Evolutionary conservation across 2,888 invertebrate genomes (phyloP), one percentile per base, ranked within the genome.

Genomic region (Matsumyia berberina): DNA sequence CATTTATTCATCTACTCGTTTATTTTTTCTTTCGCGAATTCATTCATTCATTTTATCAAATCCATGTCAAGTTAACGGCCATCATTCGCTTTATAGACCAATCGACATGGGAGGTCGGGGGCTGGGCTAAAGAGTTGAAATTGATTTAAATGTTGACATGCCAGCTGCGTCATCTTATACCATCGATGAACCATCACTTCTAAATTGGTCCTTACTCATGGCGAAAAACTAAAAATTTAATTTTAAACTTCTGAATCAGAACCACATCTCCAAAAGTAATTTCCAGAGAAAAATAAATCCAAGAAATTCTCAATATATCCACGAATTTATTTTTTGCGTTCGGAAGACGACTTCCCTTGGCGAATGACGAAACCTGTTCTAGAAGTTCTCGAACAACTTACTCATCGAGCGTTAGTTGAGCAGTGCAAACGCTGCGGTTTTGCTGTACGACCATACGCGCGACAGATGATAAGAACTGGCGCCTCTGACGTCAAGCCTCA

Each of bases 391-490:
- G 11, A 46, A 15, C 6, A 46, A 19, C 19, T 46, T 46, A 46
- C 35, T 24, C 17, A 46, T 35, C 35, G 5, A 66, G 31, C 55
- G 24, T 24, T 24, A 4, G 24, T 74, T 66, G 46, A 49, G 49
- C 37, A 24, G 12, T 29, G 29, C 11, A 73, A 33, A 53, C 11
- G 15, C 35, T 49, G 15, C 5, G 44, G 58, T 24, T 24, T 24
- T 24, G 1, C 4, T 24, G 19, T 46, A 19, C 55, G 31, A 53
- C 17, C 42, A n/a, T n/a, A n/a, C n/a, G n/a, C n/a, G n/a, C 55
- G 15, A 44, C 15, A 44, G 24, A 44, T 58, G 70, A 78, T 70
- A 78, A 78, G 55, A 78, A 70, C 19, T 70, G 78, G 78, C 78
- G 78, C 78, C 78, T 55, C 12, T 70, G 44, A 62, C 78, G 70